A percentile compares a stretch with the other conserved stretches of the same genome.
phyloP scores from a whole-genome alignment of 2,113 vertebrate genomes.

The mouse (Mus musculus) region DNA sequence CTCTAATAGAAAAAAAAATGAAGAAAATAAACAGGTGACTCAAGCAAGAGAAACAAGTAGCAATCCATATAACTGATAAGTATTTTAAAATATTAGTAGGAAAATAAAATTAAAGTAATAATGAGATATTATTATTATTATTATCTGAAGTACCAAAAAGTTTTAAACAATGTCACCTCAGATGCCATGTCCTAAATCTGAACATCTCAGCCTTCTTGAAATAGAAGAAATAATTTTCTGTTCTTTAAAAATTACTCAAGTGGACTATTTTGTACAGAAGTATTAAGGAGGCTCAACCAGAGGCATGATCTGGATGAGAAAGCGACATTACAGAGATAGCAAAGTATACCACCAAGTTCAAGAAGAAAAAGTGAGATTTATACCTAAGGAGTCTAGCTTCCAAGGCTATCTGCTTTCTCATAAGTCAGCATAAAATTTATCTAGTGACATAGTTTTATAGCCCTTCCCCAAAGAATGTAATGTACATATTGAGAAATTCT shows the following conservation, averaged over 20 bases:
- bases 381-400: neutral
- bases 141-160: neutral
- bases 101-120: constrained; percentile 27
- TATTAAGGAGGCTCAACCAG: neutral
- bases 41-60: neutral
- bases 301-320: neutral
- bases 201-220: neutral
- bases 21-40: neutral
- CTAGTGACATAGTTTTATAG: neutral
- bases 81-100: neutral
- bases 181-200: neutral
- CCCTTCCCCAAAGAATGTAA: neutral
- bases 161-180: neutral
- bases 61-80: neutral
- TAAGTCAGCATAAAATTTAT: neutral
- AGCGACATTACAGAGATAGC: neutral
- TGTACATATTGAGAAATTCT: neutral
- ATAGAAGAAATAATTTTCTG: neutral
- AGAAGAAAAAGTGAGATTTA: neutral
- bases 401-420: neutral
- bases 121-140: neutral
- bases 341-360: neutral
- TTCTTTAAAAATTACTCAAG: neutral
- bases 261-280: neutral
- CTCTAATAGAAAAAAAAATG: neutral